Base-by-base conservation (phyloP, 2,113 vertebrate species). In the Dolichallabes microphthalmus region DNA sequence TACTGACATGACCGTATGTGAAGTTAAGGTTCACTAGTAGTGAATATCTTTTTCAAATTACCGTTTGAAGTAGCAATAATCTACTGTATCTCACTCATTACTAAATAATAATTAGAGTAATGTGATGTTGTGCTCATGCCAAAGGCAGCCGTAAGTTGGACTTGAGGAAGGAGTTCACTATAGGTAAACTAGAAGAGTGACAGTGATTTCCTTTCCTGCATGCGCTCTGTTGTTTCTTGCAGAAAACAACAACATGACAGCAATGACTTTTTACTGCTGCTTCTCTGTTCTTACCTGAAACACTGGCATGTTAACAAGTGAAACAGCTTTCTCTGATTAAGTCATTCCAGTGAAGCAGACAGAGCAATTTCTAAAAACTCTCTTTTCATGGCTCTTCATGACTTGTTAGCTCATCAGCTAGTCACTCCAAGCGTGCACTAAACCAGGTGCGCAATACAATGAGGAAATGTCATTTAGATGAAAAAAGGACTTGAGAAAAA, bases 401-500 rank as follows among this genome's bases (percentile, higher is more conserved):
- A 80, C 55, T 80, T 57, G 30, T 85, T 71, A 82, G 53, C 60
- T 83, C 78, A 30, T 68, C 83, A 55, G 83, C 27, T 57, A 75
- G 30, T 58, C 84, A 68, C 63, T 83, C 66, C 82, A 89, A 88
- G 82, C 83, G 76, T 57, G 80, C 74, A 30, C 39, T 80, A 55
- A 82, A 85, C 78, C 60, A 75, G 84, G 50, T 82, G 20, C 86
- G 74, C 83, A 90, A 84, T 81, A 52, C 39, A 81, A 68, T n/a
- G 45, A 39, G 61, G 60, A 85, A 82, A 64, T 82, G 45, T 55
- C 50, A 45, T 61, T 83, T 82, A 58, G 45, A 73, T 45, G 74
- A 85, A 83, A 85, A 90, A 88, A 32, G 68, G 85, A 90, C 85
- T 89, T 60, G 87, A 87, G 90, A 89, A 78, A 79, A 71, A 73